Conservation (phyloP, 2,888 invertebrate genomes). For the Hofmannophila pseudospretella region DNA sequence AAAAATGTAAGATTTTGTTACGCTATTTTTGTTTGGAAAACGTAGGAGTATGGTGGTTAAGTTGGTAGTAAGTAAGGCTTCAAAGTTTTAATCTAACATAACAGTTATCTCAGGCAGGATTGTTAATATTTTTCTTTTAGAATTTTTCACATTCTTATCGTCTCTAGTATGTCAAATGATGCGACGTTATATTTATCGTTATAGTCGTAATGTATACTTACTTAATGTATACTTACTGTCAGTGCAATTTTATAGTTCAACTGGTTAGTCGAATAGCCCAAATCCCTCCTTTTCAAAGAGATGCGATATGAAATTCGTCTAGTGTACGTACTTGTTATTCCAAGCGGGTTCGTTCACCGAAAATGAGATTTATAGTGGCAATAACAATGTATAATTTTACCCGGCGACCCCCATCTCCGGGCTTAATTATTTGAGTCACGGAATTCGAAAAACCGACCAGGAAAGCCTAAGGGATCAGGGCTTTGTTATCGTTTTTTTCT, state of each 20-base stretch:
- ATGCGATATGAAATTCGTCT: constrained; percentile 39
- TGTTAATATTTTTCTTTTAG: too few relatives aligned
- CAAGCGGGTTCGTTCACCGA: constrained; percentile 52
- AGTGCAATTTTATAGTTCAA: too few relatives aligned
- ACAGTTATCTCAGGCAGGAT: too few relatives aligned
- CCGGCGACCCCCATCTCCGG: constrained; percentile 57
- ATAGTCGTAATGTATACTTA: too few relatives aligned
- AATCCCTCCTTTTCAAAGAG: constrained; percentile 12
- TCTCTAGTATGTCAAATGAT: too few relatives aligned
- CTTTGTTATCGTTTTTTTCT: constrained; percentile 63
- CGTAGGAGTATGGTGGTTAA: too few relatives aligned
- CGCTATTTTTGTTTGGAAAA: constrained; percentile 6
- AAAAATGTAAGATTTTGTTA: constrained; percentile 8
- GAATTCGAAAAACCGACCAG: constrained; percentile 65
- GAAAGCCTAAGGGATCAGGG: constrained; percentile 64
- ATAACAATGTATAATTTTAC: constrained; percentile 73
- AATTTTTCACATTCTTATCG: too few relatives aligned
- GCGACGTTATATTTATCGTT: too few relatives aligned
- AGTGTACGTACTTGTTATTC: constrained; percentile 54
- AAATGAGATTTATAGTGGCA: constrained; percentile 71
- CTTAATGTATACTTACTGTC: too few relatives aligned
- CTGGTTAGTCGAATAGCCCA: too few relatives aligned
- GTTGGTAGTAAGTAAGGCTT: too few relatives aligned
- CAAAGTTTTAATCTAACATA: too few relatives aligned
- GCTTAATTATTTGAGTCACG: constrained; percentile 77